Evolutionary conservation across 2,888 invertebrate species (phyloP).

Genomic region (Pristionchus exspectatus): DNA sequence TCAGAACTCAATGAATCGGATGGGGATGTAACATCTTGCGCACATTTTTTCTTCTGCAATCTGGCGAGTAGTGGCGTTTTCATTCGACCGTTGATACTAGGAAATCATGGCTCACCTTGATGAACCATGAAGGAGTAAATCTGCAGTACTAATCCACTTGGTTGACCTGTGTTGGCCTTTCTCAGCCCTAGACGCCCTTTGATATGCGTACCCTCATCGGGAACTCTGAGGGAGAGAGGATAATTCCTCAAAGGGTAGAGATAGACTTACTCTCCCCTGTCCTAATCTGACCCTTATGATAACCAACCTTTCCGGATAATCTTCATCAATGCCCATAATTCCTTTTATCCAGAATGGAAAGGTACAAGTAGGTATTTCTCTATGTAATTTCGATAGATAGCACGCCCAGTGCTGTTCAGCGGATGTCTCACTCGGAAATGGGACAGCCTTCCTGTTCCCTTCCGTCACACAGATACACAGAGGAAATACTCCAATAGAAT

Average conservation of each 20-base stretch:
- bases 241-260: slow-evolving; percentile 30
- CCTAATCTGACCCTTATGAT: slow-evolving; percentile 39
- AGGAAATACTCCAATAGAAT: neutral
- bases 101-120: neutral
- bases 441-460: slow-evolving; percentile 39
- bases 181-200: slow-evolving; percentile 30
- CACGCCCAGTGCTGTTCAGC: slow-evolving; percentile 6
- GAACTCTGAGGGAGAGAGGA: neutral
- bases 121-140: neutral
- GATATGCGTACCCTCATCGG: slow-evolving; percentile 1
- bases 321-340: neutral
- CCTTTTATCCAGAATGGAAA: neutral
- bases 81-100: neutral
- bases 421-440: slow-evolving; percentile 39
- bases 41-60: neutral
- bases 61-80: neutral
- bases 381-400: neutral
- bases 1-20: neutral
- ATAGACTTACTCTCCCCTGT: slow-evolving; percentile 32
- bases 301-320: slow-evolving; percentile 17
- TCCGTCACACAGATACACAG: slow-evolving; percentile 14
- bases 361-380: slow-evolving; percentile 3
- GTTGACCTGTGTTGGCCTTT: slow-evolving; percentile 38
- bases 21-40: neutral
- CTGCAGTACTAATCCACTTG: slow-evolving; percentile 31